A percentile compares a stretch with the other conserved stretches of the same genome.
phyloP scores from a whole-genome alignment of 2,113 vertebrate genomes.

The Myotis davidii region DNA sequence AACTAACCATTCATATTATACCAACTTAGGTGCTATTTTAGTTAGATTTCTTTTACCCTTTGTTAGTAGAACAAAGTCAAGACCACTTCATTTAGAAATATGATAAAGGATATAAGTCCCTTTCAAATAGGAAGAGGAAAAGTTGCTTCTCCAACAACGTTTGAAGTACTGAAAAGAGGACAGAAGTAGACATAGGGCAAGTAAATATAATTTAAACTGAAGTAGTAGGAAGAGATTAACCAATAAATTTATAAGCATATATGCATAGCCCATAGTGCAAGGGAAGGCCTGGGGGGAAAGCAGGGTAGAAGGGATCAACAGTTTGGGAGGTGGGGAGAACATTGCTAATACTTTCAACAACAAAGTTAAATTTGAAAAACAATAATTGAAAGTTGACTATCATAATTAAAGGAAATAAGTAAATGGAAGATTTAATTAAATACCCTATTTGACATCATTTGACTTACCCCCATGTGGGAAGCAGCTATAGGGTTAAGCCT shows the following conservation, averaged over 20 bases:
- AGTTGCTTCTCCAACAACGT: neutral
- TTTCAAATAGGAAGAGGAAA: neutral
- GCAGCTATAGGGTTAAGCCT: too few relatives aligned
- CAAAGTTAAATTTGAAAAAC: too few relatives aligned
- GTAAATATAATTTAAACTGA: neutral
- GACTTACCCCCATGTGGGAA: neutral
- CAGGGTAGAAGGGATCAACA: too few relatives aligned
- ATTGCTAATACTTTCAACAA: too few relatives aligned
- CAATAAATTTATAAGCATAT: too few relatives aligned
- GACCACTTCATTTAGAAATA: neutral
- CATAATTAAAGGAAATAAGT: neutral
- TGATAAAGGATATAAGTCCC: neutral
- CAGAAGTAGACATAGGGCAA: neutral
- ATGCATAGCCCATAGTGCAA: too few relatives aligned
- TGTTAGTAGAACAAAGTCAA: neutral
- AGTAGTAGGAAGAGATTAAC: too few relatives aligned
- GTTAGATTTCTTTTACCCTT: neutral
- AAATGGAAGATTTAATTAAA: neutral
- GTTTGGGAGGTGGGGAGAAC: too few relatives aligned
- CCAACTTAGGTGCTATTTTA: neutral
- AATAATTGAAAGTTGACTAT: neutral
- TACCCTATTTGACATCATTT: neutral
- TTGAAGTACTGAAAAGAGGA: neutral
- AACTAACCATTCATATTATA: neutral
- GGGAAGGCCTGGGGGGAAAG: too few relatives aligned